phyloP scores from a whole-genome alignment of 2,113 vertebrate genomes.

The Heterotis niloticus region DNA sequence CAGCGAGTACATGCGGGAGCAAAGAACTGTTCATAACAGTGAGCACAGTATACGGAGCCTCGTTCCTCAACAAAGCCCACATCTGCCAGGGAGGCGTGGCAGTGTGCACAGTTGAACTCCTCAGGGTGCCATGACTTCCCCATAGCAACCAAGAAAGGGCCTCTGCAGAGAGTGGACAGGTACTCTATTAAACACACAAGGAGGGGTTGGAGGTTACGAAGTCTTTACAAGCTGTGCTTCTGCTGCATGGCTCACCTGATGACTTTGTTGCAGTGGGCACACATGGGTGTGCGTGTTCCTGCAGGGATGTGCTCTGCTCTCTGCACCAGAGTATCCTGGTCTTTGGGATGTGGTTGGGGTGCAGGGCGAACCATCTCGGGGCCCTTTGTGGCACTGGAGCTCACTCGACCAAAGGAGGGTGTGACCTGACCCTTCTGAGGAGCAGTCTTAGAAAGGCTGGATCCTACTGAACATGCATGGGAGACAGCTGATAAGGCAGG shows the following conservation, averaged over 20 bases:
- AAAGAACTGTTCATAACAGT: conserved; percentile 91
- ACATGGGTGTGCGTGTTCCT: conserved; percentile 90
- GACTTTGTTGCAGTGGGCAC: conserved; percentile 81
- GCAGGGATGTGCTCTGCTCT: conserved; percentile 91
- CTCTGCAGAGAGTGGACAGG: conserved; percentile 61
- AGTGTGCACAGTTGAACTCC: conserved; percentile 89
- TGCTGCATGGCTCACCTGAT: conserved; percentile 72
- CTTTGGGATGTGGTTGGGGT: conserved; percentile 62
- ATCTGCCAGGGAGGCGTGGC: conserved; percentile 82
- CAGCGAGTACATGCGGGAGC: conserved; percentile 85
- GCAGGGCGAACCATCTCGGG: conserved; percentile 45
- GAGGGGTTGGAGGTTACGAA: neutral
- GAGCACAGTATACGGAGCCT: conserved; percentile 80
- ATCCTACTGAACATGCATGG: conserved; percentile 30
- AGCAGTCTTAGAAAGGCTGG: conserved; percentile 56
- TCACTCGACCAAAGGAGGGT: conserved; percentile 68
- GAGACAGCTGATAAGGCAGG: too few species aligned
- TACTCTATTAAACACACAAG: neutral
- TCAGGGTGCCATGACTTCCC: conserved; percentile 97
- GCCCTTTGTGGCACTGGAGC: conserved; percentile 50
- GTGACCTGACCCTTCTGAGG: conserved; percentile 42
- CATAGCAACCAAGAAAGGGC: conserved; percentile 92
- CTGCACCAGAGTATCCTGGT: conserved; percentile 83
- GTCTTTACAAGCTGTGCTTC: neutral
- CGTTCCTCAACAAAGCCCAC: conserved; percentile 90